Evolutionary conservation across 2,797 vertebrate species (phyloP), one percentile per base, ranked within the genome.

Genomic region (Molothrus ater): DNA sequence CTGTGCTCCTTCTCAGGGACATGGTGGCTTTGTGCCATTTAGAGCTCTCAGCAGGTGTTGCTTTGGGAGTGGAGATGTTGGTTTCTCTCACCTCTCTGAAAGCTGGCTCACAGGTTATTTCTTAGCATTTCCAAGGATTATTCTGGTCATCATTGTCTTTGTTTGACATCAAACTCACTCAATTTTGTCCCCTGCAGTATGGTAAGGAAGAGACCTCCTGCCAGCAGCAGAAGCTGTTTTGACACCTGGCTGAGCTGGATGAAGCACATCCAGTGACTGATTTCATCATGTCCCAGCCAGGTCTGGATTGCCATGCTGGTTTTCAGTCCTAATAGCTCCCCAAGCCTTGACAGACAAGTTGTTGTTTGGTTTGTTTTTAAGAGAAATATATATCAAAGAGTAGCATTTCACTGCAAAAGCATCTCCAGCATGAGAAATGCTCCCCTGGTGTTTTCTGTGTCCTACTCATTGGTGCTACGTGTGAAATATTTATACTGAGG

Each of bases 41-140:
- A 7, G 0, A 1, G 36, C 47, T 63, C 47, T 38, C 65, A 26
- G 38, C 18, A 26, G 0, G 0, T 1, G 11, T 25, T 81, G 21
- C n/a, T 79, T 17, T 57, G n/a, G 34, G 29, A 61, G 18, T 4
- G 38, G 43, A 76, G 51, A 25, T 13, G 5, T 38, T 4, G 18
- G 3, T 12, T 76, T 15, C 38, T 50, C 59, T 16, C 24, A 4
- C 18, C 64, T 47, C 16, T 70, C 12, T 28, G 43, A 82, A 66
- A 85, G 26, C 34, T 47, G 50, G 2, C 48, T 78, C 73, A n/a
- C 72, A n/a, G 68, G 4, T 31, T 31, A 56, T 38, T 26, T 57
- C 34, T 57, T 17, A 31, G 32, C 28, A 36, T 57, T 91, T 80
- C 29, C 57, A 51, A 34, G 47, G 28, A 18, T 43, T 65, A 3